phyloP scores from a whole-genome alignment of 1,140 invertebrate species.

The Bombus impatiens region DNA sequence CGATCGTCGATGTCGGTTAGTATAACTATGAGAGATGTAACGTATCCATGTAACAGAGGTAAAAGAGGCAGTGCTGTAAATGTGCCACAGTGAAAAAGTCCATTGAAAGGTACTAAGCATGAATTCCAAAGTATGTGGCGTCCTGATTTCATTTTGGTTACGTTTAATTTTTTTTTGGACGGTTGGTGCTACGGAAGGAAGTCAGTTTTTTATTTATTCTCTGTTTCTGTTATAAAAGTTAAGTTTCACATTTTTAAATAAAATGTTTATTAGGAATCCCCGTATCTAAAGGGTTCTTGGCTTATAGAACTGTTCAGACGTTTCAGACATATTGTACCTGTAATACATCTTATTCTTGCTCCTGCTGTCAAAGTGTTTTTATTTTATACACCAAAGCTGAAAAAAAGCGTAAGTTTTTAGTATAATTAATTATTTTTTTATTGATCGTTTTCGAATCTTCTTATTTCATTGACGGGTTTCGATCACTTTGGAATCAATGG shows the following conservation, averaged over 20 bases:
- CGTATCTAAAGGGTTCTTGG: conserved; percentile 46
- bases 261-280: conserved; percentile 16
- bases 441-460: neutral
- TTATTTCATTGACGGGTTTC: neutral
- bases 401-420: conserved; percentile 67
- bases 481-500: conserved; percentile 40
- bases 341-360: conserved; percentile 50
- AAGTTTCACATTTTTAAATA: neutral
- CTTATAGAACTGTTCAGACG: conserved; percentile 53
- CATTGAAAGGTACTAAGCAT: neutral
- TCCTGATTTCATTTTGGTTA: conserved; percentile 24
- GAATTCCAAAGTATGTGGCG: conserved; percentile 6
- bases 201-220: conserved; percentile 19
- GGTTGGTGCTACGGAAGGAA: neutral
- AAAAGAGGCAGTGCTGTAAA: neutral
- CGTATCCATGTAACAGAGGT: neutral
- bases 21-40: neutral
- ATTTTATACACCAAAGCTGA: conserved; percentile 60
- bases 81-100: neutral
- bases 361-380: conserved; percentile 71
- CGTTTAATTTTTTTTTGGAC: conserved; percentile 5
- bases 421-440: conserved; percentile 1
- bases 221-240: neutral
- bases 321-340: conserved; percentile 66
- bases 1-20: neutral